phyloP scores from a whole-genome alignment of 2,888 invertebrate species.

The Halictus ligatus region DNA sequence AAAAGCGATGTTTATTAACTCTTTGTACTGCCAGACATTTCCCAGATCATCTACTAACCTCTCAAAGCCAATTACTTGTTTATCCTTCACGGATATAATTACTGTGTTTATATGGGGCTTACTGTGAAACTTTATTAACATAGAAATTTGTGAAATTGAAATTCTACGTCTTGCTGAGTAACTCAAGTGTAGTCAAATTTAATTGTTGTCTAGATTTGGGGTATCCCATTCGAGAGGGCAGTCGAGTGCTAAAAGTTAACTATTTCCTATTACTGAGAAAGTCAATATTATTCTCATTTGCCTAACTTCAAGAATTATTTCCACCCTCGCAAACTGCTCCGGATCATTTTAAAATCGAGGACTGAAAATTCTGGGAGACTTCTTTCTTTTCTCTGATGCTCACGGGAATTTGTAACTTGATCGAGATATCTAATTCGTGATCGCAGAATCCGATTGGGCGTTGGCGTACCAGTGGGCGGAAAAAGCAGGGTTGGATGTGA shows the following conservation, averaged over 20 bases:
- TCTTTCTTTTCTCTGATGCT: neutral
- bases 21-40: neutral
- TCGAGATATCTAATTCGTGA: conserved; percentile 5
- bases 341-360: neutral
- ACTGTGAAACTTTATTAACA: neutral
- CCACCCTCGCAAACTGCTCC: neutral
- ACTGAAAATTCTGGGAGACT: neutral
- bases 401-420: neutral
- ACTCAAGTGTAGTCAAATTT: too few relatives aligned
- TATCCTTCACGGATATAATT: neutral
- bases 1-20: neutral
- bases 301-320: neutral
- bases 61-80: neutral
- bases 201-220: too few relatives aligned
- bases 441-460: conserved; percentile 82
- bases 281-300: neutral
- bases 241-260: too few relatives aligned
- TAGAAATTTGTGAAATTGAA: neutral
- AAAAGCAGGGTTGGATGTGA: conserved; percentile 79
- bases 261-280: too few relatives aligned
- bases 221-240: too few relatives aligned
- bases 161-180: neutral
- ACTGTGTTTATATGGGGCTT: neutral
- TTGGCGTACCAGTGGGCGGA: conserved; percentile 80
- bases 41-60: neutral